These are phyloP conservation scores for Rhinoraja longicauda DNA, from an alignment of 2,797 vertebrate species.

Conservation along the genomic window DNA sequence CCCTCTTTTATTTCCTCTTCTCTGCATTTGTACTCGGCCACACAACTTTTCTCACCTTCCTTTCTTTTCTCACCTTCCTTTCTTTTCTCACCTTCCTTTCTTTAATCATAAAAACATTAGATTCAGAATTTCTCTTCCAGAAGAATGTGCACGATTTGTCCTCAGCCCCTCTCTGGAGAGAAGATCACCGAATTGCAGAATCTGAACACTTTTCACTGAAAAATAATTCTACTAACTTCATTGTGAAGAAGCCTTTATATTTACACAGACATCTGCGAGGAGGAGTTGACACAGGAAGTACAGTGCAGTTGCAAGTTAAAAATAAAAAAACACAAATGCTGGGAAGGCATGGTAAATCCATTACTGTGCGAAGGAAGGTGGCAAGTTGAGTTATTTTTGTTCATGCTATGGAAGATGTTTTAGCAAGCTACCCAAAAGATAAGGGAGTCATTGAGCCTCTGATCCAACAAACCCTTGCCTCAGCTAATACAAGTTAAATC, in stretches of 20 bases:
- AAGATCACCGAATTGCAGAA: neutral
- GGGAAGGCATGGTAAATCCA: neutral
- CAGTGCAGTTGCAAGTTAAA: neutral
- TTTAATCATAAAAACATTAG: neutral
- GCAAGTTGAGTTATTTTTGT: neutral
- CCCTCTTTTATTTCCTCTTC: neutral
- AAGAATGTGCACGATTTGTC: neutral
- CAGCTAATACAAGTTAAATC: neutral
- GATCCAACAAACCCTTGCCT: neutral
- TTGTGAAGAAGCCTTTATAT: neutral
- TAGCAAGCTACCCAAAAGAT: neutral
- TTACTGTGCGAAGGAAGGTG: neutral
- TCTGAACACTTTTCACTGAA: neutral
- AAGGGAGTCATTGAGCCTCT: neutral
- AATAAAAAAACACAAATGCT: neutral
- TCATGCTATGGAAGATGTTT: neutral
- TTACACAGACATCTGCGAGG: neutral
- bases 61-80: neutral
- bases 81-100: neutral
- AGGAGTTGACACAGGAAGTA: neutral
- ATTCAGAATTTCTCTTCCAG: neutral
- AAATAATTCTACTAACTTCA: neutral
- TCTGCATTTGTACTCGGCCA: neutral
- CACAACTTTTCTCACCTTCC: neutral
- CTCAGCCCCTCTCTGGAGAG: no score